Evolutionary conservation across 2,888 invertebrate species (phyloP), one percentile per base, ranked within the genome.

Genomic region (Ptychoptera albimana): DNA sequence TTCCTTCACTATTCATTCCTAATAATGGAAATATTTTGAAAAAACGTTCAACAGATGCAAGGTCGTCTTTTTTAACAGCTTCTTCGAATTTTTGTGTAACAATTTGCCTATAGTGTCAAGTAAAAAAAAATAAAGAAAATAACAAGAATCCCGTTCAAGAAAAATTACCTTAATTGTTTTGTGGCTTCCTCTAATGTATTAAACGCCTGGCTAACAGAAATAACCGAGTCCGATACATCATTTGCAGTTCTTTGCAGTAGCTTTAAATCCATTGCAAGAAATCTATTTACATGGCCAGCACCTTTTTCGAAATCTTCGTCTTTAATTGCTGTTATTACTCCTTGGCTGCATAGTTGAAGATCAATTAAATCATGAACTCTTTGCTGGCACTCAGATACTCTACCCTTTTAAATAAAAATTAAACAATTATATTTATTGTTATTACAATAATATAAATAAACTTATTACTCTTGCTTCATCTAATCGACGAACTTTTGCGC

Each of bases 11-110:
- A 48, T 94, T 87, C 66, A 88, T 82, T 13, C 91, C 91, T 8
- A 99, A 71, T 47, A 96, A 71, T 0, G 98, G 97, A 66, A 96
- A 98, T 56, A 98, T 80, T 65, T 96, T 96, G 63, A 97, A 97
- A 60, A 96, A 88, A 45, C 96, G 71, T 60, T 96, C 93, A 13
- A 96, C 86, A 0, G 86, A 84, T 0, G 85, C 83, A 37, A 88
- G 73, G 62, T 97, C 94, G 54, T 87, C 86, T 42, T 77, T 78
- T 45, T 77, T 75, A 0, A 94, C 85, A 5, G 97, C 91, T 57
- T 92, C 91, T 54, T 92, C 88, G 61, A 97, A 94, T 59, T 88
- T 81, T 43, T 72, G 74, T 40, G 77, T 75, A 2, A 91, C 75
- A 46, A 86, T 78, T 8, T 70, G 68, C 52, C 23, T 23, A 7